A percentile compares a stretch with the other conserved stretches of the same genome.
Evolutionary conservation across 2,113 vertebrate genomes (phyloP).

Genomic region (Pelodiscus sinensis): DNA sequence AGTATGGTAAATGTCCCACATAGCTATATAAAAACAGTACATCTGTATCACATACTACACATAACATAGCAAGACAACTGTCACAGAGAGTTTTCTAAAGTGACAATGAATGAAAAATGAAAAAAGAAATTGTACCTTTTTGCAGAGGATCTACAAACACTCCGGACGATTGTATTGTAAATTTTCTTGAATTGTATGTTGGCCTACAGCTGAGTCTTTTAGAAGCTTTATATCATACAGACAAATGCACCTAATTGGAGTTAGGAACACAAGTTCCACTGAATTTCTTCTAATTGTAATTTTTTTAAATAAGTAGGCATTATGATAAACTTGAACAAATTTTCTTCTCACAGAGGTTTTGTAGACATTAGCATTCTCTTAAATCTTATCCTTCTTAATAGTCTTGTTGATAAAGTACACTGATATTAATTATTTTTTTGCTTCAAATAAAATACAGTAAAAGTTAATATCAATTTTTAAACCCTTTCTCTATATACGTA

Average conservation of each 20-base stretch:
- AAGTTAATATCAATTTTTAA: neutral
- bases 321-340: neutral
- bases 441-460: neutral
- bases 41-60: fast-evolving
- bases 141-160: neutral
- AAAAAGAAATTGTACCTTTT: neutral
- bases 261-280: neutral
- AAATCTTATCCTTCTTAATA: neutral
- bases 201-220: neutral
- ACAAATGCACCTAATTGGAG: neutral
- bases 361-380: neutral
- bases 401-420: neutral
- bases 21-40: fast-evolving
- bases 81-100: neutral
- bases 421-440: neutral
- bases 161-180: neutral
- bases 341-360: neutral
- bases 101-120: neutral
- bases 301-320: neutral
- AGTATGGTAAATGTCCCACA: fast-evolving
- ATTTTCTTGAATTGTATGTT: neutral
- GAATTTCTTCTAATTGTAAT: neutral
- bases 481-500: neutral
- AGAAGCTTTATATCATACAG: neutral
- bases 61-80: neutral